phyloP scores from a whole-genome alignment of 2,888 invertebrate genomes.

The Ormyrus pomaceus region DNA sequence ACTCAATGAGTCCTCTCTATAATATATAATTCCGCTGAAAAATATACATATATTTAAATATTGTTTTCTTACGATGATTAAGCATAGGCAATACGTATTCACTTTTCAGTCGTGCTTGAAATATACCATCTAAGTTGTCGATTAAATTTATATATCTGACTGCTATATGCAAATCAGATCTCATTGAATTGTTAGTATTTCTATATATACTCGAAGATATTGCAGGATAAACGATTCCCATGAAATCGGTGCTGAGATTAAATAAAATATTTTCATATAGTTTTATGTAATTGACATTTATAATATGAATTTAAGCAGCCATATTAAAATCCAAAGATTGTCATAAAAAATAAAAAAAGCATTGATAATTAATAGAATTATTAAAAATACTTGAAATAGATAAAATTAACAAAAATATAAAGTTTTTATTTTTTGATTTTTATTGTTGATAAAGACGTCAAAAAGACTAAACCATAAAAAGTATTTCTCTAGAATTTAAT shows the following conservation, averaged over 20 bases:
- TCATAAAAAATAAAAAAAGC: neutral
- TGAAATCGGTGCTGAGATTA: slow-evolving; percentile 26
- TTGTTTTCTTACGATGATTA: slow-evolving; percentile 18
- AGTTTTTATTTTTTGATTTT: neutral
- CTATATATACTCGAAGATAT: slow-evolving; percentile 28
- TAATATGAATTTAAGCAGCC: slow-evolving; percentile 8
- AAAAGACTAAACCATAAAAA: neutral
- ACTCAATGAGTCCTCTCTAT: slow-evolving; percentile 22
- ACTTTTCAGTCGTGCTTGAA: slow-evolving; percentile 24
- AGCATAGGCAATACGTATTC: slow-evolving; percentile 38
- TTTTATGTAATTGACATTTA: slow-evolving; percentile 4
- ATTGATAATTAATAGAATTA: no score
- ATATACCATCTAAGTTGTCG: slow-evolving; percentile 25
- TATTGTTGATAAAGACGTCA: neutral
- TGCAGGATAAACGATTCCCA: slow-evolving; percentile 48
- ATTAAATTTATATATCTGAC: slow-evolving; percentile 37
- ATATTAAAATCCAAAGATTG: slow-evolving; percentile 36
- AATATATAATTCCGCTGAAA: slow-evolving; percentile 44
- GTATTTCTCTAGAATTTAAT: neutral
- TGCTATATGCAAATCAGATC: slow-evolving; percentile 18
- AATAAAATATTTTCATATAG: slow-evolving; percentile 30
- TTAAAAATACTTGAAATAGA: neutral
- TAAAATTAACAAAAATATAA: slow-evolving; percentile 4
- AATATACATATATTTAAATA: slow-evolving; percentile 41
- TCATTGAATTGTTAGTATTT: slow-evolving; percentile 37